phyloP scores from a whole-genome alignment of 1,140 invertebrate genomes.

The Neelides sp. region DNA sequence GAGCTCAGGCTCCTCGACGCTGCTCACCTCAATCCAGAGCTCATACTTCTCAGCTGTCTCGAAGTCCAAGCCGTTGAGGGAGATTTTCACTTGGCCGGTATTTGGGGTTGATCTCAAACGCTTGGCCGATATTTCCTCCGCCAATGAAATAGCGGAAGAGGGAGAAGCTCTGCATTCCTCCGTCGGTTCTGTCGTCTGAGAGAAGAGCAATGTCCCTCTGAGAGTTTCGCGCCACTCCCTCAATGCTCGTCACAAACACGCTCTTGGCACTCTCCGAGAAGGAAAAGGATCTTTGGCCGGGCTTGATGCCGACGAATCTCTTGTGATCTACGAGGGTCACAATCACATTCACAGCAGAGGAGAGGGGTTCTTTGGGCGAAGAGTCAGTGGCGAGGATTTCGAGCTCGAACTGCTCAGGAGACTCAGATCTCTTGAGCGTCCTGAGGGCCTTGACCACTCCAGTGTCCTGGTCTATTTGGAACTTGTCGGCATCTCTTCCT shows the following conservation, averaged over 20 bases:
- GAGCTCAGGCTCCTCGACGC: slow-evolving; percentile 59
- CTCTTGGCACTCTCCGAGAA: slow-evolving; percentile 59
- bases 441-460: slow-evolving; percentile 65
- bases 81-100: slow-evolving; percentile 63
- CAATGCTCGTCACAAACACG: slow-evolving; percentile 38
- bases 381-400: slow-evolving; percentile 51
- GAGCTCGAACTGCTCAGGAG: slow-evolving; percentile 46
- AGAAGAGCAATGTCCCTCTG: slow-evolving; percentile 31
- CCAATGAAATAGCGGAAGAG: slow-evolving; percentile 69
- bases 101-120: slow-evolving; percentile 63
- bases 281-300: slow-evolving; percentile 55
- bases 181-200: slow-evolving; percentile 41
- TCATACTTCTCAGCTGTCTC: slow-evolving; percentile 71
- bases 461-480: slow-evolving; percentile 59
- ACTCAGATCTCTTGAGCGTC: slow-evolving; percentile 37
- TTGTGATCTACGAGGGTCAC: slow-evolving; percentile 56
- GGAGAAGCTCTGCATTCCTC: slow-evolving; percentile 52
- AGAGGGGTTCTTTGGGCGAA: slow-evolving; percentile 48
- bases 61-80: slow-evolving; percentile 66
- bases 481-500: slow-evolving; percentile 61
- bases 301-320: slow-evolving; percentile 59
- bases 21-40: slow-evolving; percentile 87
- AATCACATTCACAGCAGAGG: slow-evolving; percentile 52
- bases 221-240: slow-evolving; percentile 48
- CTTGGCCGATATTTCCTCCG: slow-evolving; percentile 77